Conservation (phyloP, 2,888 invertebrate genomes). For the Trichogramma dendrolimi region DNA sequence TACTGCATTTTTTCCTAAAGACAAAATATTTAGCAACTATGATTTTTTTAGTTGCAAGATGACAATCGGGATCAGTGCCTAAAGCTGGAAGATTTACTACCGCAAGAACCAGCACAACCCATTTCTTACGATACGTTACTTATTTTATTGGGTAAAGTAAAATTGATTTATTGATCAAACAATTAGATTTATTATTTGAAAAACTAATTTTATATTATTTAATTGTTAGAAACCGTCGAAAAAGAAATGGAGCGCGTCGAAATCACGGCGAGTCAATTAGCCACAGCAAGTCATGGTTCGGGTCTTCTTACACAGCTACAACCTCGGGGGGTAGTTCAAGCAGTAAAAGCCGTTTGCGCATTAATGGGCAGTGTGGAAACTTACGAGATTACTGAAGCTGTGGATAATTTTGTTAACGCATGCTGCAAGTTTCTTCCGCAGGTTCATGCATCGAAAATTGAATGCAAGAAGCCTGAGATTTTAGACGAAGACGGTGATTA, state of each 20-base stretch:
- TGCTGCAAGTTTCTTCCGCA: slow-evolving; percentile 56
- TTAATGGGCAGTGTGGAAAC: slow-evolving; percentile 86
- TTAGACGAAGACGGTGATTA: slow-evolving; percentile 67
- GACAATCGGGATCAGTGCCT: slow-evolving; percentile 74
- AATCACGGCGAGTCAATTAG: slow-evolving; percentile 57
- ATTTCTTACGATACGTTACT: slow-evolving; percentile 79
- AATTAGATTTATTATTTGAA: neutral
- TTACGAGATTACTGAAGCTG: slow-evolving; percentile 74
- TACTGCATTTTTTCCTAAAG: slow-evolving; percentile 12
- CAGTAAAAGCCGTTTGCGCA: slow-evolving; percentile 88
- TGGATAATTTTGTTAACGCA: slow-evolving; percentile 63
- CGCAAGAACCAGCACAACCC: slow-evolving; percentile 68
- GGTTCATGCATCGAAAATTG: slow-evolving; percentile 46
- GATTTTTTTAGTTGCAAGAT: slow-evolving; percentile 61
- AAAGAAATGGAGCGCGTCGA: slow-evolving; percentile 75
- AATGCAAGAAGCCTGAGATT: slow-evolving; percentile 61
- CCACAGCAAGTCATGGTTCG: slow-evolving; percentile 45
- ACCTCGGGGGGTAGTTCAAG: slow-evolving; percentile 76
- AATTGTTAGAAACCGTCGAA: slow-evolving; percentile 68
- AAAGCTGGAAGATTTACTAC: slow-evolving; percentile 73
- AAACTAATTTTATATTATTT: neutral
- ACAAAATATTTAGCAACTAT: neutral
- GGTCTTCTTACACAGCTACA: slow-evolving; percentile 54
- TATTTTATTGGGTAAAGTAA: slow-evolving; percentile 70
- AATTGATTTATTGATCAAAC: neutral